A percentile compares a stretch with the other conserved stretches of the same genome.
phyloP scores from a whole-genome alignment of 1,140 invertebrate species.

The Oppia nitens region DNA sequence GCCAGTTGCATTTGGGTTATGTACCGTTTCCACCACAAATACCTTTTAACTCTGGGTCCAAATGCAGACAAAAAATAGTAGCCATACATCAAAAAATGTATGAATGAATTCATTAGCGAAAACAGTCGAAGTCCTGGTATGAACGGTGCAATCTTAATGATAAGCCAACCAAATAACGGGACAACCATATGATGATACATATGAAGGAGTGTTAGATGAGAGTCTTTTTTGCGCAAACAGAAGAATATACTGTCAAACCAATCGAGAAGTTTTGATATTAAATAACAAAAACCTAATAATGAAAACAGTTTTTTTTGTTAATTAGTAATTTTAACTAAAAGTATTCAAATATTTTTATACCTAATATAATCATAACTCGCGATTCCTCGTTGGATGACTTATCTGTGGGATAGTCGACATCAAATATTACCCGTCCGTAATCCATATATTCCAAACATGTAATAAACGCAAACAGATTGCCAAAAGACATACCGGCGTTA shows the following conservation, averaged over 20 bases:
- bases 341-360: no score
- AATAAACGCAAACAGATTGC: no score
- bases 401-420: no score
- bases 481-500: no score
- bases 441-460: no score
- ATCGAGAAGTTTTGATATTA: not conserved
- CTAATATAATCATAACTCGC: no score
- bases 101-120: conserved; percentile 32
- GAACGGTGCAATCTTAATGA: not conserved
- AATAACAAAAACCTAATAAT: not conserved
- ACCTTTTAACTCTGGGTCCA: conserved; percentile 35
- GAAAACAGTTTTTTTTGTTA: no score
- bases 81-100: conserved; percentile 42
- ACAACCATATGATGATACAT: not conserved
- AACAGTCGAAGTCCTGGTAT: not conserved
- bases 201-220: not conserved
- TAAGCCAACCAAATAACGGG: conserved; percentile 7
- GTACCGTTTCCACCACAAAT: conserved; percentile 42
- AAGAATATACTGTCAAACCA: not conserved
- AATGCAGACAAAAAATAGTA: conserved; percentile 39
- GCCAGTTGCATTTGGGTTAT: conserved; percentile 38
- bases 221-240: not conserved
- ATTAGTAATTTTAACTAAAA: no score
- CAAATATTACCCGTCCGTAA: no score
- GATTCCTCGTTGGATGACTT: no score